Percentiles rank a stretch among this genome's conserved stretches.
phyloP scores from a whole-genome alignment of 2,113 vertebrate species.

The Callipepla californica region DNA sequence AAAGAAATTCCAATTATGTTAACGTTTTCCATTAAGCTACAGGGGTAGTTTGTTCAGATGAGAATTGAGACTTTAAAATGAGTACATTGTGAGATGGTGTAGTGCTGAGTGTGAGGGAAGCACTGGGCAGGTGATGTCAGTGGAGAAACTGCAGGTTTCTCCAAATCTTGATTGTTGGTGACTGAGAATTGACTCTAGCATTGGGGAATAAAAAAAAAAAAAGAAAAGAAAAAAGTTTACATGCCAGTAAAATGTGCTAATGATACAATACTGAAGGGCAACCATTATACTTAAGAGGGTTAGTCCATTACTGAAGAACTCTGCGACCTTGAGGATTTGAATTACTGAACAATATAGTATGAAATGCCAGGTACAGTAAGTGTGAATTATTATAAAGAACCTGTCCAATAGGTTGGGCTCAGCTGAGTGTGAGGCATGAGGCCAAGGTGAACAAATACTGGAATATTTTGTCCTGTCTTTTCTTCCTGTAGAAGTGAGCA shows the following conservation, averaged over 20 bases:
- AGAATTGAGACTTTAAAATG: not conserved
- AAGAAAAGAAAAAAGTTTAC: not conserved
- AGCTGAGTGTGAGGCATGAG: not conserved
- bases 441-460: not conserved
- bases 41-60: not conserved
- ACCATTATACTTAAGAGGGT: not conserved
- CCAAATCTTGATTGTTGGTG: not conserved
- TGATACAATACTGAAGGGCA: not conserved
- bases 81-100: fast-evolving
- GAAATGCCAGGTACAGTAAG: not conserved
- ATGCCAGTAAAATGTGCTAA: not conserved
- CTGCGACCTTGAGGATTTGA: not conserved
- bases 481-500: not conserved
- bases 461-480: not conserved
- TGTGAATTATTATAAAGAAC: not conserved
- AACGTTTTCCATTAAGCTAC: not conserved
- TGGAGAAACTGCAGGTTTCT: not conserved
- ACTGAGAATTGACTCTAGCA: not conserved
- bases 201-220: not conserved
- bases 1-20: not conserved
- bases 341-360: not conserved
- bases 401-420: not conserved
- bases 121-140: not conserved
- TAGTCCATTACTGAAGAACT: not conserved
- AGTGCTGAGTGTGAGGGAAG: not conserved